Evolutionary conservation across 2,797 vertebrate genomes (phyloP).

Genomic region (Gallinago solitaria): DNA sequence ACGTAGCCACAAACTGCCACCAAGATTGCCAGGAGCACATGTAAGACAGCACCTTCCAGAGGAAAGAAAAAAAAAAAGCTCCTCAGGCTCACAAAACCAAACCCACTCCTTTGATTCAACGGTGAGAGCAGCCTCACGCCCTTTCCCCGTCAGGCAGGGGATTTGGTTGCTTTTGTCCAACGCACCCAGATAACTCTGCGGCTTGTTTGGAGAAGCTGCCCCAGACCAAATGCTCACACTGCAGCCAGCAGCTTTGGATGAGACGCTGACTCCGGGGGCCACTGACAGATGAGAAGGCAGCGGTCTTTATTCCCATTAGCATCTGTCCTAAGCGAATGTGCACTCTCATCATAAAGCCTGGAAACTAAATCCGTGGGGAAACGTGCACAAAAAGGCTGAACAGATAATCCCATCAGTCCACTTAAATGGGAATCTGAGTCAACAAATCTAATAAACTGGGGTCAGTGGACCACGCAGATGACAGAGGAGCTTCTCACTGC

Average conservation of each 20-base stretch:
- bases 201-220: not conserved
- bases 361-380: slow-evolving; percentile 18
- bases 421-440: not conserved
- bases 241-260: not conserved
- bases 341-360: slow-evolving; percentile 4
- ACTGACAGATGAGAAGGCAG: not conserved
- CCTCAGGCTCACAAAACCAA: not conserved
- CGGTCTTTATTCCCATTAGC: not conserved
- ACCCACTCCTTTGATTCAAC: not conserved
- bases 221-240: not conserved
- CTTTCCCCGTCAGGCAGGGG: not conserved
- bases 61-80: not conserved
- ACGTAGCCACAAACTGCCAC: not conserved
- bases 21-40: not conserved
- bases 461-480: not conserved
- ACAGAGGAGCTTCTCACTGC: not conserved
- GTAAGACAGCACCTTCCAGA: not conserved
- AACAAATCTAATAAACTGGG: slow-evolving; percentile 23
- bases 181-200: not conserved
- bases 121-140: fast-evolving
- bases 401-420: slow-evolving; percentile 25
- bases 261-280: not conserved
- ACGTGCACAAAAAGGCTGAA: not conserved
- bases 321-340: not conserved
- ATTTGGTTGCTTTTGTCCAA: not conserved